Evolutionary conservation across 2,888 invertebrate species (phyloP).

Genomic region (Leucozona laternaria): DNA sequence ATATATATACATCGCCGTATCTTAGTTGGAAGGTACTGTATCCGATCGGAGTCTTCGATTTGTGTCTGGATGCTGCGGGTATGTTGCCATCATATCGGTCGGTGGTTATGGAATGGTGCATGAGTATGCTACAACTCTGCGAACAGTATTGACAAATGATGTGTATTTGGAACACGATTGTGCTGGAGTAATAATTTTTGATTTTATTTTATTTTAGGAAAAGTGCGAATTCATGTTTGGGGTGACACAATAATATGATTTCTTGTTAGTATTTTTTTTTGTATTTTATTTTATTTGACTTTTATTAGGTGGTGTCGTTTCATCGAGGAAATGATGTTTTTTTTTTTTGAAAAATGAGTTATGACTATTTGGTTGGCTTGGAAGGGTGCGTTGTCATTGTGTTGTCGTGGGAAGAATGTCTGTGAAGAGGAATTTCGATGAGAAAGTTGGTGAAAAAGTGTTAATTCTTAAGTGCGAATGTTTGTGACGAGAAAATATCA

Average conservation of each 20-base stretch:
- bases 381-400: not conserved
- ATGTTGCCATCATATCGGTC: conserved; percentile 6
- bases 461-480: conserved; percentile 31
- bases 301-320: conserved; percentile 58
- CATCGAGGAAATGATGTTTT: conserved; percentile 5
- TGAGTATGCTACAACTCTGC: conserved; percentile 35
- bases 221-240: conserved; percentile 74
- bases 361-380: conserved; percentile 43
- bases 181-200: conserved; percentile 39
- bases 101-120: conserved; percentile 13
- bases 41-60: conserved; percentile 56
- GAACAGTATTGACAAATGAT: conserved; percentile 75
- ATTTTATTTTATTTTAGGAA: conserved; percentile 49
- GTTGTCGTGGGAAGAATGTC: not conserved
- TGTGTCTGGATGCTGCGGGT: conserved; percentile 33
- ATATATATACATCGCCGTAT: conserved; percentile 7
- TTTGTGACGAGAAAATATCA: conserved; percentile 16
- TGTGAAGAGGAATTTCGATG: not conserved
- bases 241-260: conserved; percentile 65
- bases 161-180: conserved; percentile 50
- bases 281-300: conserved; percentile 65
- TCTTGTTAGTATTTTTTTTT: not conserved
- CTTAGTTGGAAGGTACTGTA: not conserved
- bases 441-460: conserved; percentile 6
- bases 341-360: conserved; percentile 55